These are phyloP conservation scores for Capitella teleta DNA, from an alignment of 1,140 invertebrate species.

Conservation along the genomic window DNA sequence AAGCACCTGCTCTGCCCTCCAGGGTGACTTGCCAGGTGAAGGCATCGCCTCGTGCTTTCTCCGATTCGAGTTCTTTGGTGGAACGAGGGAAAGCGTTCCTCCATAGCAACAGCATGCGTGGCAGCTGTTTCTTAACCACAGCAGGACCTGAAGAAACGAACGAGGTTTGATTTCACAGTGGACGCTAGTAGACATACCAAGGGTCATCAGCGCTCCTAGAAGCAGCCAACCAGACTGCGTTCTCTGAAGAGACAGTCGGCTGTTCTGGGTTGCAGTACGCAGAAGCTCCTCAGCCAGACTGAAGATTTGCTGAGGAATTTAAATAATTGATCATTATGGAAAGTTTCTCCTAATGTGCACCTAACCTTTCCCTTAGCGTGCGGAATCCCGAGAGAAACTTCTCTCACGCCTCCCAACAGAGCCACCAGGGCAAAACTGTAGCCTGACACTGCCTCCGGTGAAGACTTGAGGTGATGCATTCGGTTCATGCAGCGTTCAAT, in stretches of 20 bases:
- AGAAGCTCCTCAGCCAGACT: conserved; percentile 93
- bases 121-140: conserved; percentile 57
- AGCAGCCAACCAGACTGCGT: conserved; percentile 96
- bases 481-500: conserved; percentile 57
- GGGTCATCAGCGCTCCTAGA: conserved; percentile 89
- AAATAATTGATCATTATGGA: not conserved
- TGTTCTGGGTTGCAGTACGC: conserved; percentile 92
- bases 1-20: conserved; percentile 87
- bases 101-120: conserved; percentile 90
- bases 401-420: conserved; percentile 76
- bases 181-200: conserved; percentile 51
- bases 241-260: conserved; percentile 81
- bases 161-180: not conserved
- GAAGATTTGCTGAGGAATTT: conserved; percentile 63
- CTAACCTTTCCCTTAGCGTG: conserved; percentile 81
- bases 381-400: conserved; percentile 87
- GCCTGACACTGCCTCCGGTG: conserved; percentile 83
- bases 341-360: too few species aligned
- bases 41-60: conserved; percentile 91
- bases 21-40: conserved; percentile 99
- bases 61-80: conserved; percentile 87
- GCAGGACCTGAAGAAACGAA: conserved; percentile 53
- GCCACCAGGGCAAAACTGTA: conserved; percentile 89
- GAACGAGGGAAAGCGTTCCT: conserved; percentile 94
- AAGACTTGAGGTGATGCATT: conserved; percentile 77